A percentile compares a stretch with the other conserved stretches of the same genome.
Conservation (phyloP, 1,140 invertebrate species). For the Lepidurus packardi region DNA sequence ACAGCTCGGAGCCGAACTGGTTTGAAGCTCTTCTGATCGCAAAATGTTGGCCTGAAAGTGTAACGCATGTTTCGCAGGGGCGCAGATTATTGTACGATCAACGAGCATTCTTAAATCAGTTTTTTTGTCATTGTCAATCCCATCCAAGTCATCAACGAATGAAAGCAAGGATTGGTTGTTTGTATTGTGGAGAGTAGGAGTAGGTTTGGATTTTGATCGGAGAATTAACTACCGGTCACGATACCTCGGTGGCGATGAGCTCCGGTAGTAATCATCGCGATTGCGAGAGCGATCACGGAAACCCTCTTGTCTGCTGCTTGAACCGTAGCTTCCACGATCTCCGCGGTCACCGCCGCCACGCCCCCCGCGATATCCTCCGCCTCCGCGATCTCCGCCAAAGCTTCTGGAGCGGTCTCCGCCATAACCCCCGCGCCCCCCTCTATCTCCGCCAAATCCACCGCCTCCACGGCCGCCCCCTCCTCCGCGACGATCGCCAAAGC, state of each 20-base stretch:
- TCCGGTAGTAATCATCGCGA: conserved; percentile 31
- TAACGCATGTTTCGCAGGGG: conserved; percentile 11
- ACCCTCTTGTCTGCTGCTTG: conserved; percentile 29
- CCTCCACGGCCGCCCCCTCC: conserved; percentile 33
- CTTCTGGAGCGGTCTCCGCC: conserved; percentile 32
- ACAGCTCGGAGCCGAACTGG: neutral
- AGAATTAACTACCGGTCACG: conserved; percentile 22
- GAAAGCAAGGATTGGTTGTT: conserved; percentile 19
- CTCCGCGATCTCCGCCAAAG: conserved; percentile 27
- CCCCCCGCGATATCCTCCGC: conserved; percentile 34
- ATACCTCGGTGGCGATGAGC: conserved; percentile 33
- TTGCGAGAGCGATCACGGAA: conserved; percentile 32
- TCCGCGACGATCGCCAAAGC: conserved; percentile 32
- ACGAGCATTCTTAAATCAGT: conserved; percentile 6
- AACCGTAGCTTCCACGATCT: conserved; percentile 31
- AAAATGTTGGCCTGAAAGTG: conserved; percentile 15
- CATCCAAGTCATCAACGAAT: conserved; percentile 21
- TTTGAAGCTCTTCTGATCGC: neutral
- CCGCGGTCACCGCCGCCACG: conserved; percentile 32
- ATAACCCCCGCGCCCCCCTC: conserved; percentile 32
- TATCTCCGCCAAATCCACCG: conserved; percentile 28
- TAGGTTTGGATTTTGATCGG: neutral
- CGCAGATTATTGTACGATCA: conserved; percentile 1
- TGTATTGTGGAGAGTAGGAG: conserved; percentile 21
- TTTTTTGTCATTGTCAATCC: neutral